Percentiles rank a stretch among this genome's conserved stretches.
Evolutionary conservation across 2,888 invertebrate genomes (phyloP).

Genomic region (Zaprionus lineosus): DNA sequence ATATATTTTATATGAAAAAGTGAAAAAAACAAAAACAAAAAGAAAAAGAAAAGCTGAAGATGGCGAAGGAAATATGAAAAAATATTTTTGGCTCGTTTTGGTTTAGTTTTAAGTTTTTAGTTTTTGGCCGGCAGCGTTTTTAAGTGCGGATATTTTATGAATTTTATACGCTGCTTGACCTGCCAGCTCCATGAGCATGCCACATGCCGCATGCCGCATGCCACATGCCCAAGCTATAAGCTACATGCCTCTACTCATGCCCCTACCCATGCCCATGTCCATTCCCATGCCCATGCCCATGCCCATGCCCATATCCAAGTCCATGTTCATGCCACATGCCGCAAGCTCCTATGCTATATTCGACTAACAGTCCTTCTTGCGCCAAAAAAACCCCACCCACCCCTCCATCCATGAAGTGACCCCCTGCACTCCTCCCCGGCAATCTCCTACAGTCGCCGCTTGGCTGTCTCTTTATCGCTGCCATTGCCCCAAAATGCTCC

Average conservation of each 20-base stretch:
- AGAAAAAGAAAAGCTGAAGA: conserved; percentile 8
- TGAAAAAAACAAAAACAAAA: background rate
- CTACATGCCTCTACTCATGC: background rate
- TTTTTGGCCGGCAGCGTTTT: conserved; percentile 54
- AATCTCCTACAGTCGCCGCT: too few relatives aligned
- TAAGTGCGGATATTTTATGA: conserved; percentile 77
- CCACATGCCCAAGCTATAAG: background rate
- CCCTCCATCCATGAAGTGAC: too few relatives aligned
- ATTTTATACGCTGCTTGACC: conserved; percentile 74
- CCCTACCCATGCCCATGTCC: background rate
- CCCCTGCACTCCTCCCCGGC: too few relatives aligned
- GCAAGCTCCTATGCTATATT: too few relatives aligned
- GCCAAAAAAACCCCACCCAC: too few relatives aligned
- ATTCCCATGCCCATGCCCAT: background rate
- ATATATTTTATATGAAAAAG: conserved; percentile 19
- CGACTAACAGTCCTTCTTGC: too few relatives aligned
- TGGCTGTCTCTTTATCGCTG: conserved; percentile 24
- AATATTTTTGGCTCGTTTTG: conserved; percentile 18
- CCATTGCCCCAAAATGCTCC: conserved; percentile 37
- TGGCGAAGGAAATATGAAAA: background rate
- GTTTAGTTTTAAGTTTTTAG: conserved; percentile 50
- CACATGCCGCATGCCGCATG: background rate
- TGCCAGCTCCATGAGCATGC: conserved; percentile 38
- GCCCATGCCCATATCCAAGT: background rate
- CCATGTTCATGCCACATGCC: too few relatives aligned